Base-by-base conservation (phyloP, 1,140 invertebrate species). In the Choristoneura fumiferana region DNA sequence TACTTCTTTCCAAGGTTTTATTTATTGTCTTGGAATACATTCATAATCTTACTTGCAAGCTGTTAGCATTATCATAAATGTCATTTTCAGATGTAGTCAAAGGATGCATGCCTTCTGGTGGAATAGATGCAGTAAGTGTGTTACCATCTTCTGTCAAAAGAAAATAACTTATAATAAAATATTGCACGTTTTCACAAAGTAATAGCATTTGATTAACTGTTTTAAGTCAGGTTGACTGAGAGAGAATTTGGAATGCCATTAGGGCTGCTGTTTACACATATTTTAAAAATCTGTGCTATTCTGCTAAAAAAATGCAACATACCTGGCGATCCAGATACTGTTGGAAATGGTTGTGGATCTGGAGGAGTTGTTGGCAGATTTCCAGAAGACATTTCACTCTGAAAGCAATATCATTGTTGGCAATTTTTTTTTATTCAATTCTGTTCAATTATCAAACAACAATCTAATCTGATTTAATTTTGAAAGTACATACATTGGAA, bases 1-100 rank as follows among this genome's bases (percentile, higher is more conserved):
- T 49, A 5, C 1, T 33, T 29, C 10, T 17, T 1, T 22, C 2
- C 22, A 29, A 29, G 22, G 6, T 6, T 3, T 29, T 29, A 29
- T 3, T 29, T n/a, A n/a, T n/a, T n/a, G 22, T 29, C 6, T 1
- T 37, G 35, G 3, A 37, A 1, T 14, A 81, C 79, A 0, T 2
- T 4, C 3, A 12, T 37, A 22, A 17, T 45, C 18, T 62, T 71
- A 88, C 85, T 78, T 93, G 93, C 6, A 93, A 92, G 73, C 92
- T 94, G 37, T 92, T 89, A 35, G 82, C 91, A 69, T 94, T 92
- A 66, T 93, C 93, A 61, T 79, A 90, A 59, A 73, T 67, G 69
- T 78, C 78, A 73, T 71, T 87, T 62, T 87, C 87, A 60, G 76
- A 61, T 57, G 68, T 59, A 54, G 76, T 82, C 29, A 84, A 69